Conservation (phyloP, 1,140 invertebrate species). For the Protaetia brevitarsis region DNA sequence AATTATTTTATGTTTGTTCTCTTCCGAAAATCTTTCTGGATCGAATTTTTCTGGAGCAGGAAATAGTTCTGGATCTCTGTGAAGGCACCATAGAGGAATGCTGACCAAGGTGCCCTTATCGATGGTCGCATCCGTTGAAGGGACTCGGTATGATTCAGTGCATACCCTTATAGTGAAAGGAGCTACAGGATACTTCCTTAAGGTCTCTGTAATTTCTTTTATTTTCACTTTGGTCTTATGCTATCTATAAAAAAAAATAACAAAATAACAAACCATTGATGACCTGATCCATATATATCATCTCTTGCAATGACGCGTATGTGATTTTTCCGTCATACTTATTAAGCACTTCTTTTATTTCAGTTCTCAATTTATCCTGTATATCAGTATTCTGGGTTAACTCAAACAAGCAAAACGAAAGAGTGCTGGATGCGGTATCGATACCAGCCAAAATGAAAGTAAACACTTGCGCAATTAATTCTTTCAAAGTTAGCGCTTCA, state of each 20-base stretch:
- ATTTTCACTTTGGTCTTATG: background rate
- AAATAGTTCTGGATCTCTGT: slow-evolving; percentile 56
- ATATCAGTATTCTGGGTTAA: background rate
- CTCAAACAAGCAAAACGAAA: background rate
- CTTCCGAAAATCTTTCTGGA: background rate
- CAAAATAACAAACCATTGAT: slow-evolving; percentile 45
- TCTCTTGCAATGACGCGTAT: background rate
- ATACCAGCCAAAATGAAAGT: background rate
- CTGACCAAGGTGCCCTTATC: slow-evolving; percentile 51
- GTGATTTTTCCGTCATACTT: background rate
- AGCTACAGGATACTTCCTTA: slow-evolving; percentile 60
- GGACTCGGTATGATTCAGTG: slow-evolving; percentile 52
- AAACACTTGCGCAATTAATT: background rate
- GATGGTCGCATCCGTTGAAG: slow-evolving; percentile 49
- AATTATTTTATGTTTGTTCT: too few relatives aligned
- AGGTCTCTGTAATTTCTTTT: slow-evolving; percentile 50
- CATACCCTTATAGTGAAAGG: slow-evolving; percentile 53
- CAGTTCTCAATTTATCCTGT: background rate
- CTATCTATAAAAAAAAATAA: background rate
- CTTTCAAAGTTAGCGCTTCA: too few relatives aligned
- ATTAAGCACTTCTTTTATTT: background rate
- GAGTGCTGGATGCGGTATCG: background rate
- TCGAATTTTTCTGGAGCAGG: slow-evolving; percentile 37
- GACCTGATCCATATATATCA: background rate
- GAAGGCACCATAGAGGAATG: slow-evolving; percentile 52